Base-by-base conservation (phyloP, 2,888 invertebrate genomes). In the Parnassius glacialis region DNA sequence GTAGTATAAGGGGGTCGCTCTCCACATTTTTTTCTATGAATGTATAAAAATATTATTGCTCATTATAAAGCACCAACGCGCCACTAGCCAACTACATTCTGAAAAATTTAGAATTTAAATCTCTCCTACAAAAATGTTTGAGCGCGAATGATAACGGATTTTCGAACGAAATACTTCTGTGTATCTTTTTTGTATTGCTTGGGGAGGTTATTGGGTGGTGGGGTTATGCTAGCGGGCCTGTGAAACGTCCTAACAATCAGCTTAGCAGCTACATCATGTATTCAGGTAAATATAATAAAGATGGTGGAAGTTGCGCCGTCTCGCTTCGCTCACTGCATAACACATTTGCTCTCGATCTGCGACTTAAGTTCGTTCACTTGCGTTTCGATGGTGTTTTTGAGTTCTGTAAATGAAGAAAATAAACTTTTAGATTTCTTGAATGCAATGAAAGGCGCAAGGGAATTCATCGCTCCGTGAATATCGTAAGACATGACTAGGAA, bases 361-460 rank as follows among this genome's bases (percentile, higher is more conserved):
- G 97, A 95, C 94, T 97, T 98, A 92, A 98, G 94, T 94, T 98
- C 97, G 92, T 96, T 97, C 93, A 98, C 97, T 95, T 97, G 97
- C 90, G 97, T 96, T 93, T 98, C 97, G 94, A 98, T 95, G 93
- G 97, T 96, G 93, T 98, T 97, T 95, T 97, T 98, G 94, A 98
- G 93, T 93, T 97, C 98, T 98, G 96, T 76, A 96, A 96, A 44
- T 10, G 7, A 43, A 48, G 3, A n/a, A 47, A 20, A 34, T 41
- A 34, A 34, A 34, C 7, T 98, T 97, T 95, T 97, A 98, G 94
- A 98, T 93, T 93, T 97, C 98, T 98, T 96, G 9, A 48, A 48
- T 7, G 16, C 9, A 16, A n/a, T 3, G 7, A 2, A 45, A 7
- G n/a, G 10, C 12, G 11, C 7, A n/a, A 45, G n/a, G 12, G 34